Conservation (phyloP, 1,140 invertebrate species). For the Ooceraea biroi region DNA sequence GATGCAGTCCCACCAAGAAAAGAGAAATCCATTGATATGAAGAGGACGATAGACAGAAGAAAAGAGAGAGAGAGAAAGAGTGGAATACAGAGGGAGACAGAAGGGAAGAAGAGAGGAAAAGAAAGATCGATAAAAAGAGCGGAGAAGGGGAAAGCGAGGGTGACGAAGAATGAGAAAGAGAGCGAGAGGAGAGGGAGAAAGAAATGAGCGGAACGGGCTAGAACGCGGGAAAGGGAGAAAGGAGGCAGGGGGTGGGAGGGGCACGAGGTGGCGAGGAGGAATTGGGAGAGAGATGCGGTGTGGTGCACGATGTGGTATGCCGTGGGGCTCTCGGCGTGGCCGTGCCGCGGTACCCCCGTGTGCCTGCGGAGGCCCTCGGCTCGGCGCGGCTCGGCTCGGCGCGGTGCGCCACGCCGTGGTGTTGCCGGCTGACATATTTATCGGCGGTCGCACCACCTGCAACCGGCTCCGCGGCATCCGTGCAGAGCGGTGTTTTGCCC, state of each 20-base stretch:
- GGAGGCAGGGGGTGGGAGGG: constrained; percentile 9
- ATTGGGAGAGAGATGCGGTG: constrained; percentile 63
- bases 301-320: constrained; percentile 72
- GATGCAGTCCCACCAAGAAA: constrained; percentile 5
- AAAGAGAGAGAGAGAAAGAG: background rate
- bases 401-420: constrained; percentile 75
- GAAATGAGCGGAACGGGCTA: constrained; percentile 70
- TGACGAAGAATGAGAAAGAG: background rate
- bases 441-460: constrained; percentile 84
- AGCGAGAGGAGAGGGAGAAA: constrained; percentile 16
- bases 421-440: constrained; percentile 85
- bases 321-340: constrained; percentile 42
- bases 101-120: background rate
- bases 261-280: constrained; percentile 46
- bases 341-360: constrained; percentile 73
- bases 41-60: constrained; percentile 37
- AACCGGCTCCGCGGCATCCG: constrained; percentile 81
- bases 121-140: background rate
- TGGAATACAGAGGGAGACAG: background rate
- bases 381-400: constrained; percentile 64
- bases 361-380: constrained; percentile 52
- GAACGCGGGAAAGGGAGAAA: background rate
- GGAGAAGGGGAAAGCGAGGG: background rate
- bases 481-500: constrained; percentile 79
- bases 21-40: constrained; percentile 58